Evolutionary conservation across 2,113 vertebrate species (phyloP).

Genomic region (crab-eating macaque (Macaca fascicularis)): DNA sequence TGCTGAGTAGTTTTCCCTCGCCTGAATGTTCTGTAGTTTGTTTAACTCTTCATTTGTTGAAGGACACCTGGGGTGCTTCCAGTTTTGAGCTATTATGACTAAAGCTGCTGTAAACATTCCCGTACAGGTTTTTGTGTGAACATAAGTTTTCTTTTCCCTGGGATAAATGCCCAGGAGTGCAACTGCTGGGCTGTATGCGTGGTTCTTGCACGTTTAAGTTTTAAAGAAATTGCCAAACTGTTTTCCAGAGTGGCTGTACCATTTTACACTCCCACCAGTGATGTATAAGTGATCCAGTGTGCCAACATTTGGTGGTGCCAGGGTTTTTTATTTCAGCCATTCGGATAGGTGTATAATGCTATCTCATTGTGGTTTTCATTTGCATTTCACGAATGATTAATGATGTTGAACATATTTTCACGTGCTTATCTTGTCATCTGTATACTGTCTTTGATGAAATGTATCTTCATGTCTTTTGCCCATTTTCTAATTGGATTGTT

Average conservation of each 20-base stretch:
- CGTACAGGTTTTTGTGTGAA: neutral
- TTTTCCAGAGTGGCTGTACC: neutral
- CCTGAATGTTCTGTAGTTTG: neutral
- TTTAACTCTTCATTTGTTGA: neutral
- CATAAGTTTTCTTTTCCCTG: constrained; percentile 9
- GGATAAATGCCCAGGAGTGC: constrained; percentile 8
- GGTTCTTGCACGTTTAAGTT: neutral
- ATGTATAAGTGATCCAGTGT: fast-evolving
- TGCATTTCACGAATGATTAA: neutral
- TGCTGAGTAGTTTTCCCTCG: neutral
- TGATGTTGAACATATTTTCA: neutral
- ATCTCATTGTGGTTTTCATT: neutral
- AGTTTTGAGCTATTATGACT: neutral
- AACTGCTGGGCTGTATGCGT: neutral
- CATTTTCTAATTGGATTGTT: neutral
- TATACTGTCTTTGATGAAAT: neutral
- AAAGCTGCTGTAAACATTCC: constrained; percentile 12
- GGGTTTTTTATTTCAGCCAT: neutral
- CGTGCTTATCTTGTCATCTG: neutral
- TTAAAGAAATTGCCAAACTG: neutral
- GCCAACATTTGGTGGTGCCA: neutral
- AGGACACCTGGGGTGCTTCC: constrained; percentile 36
- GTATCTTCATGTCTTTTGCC: neutral
- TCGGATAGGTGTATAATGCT: neutral
- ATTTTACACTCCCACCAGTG: neutral